Evolutionary conservation across 2,113 vertebrate species (phyloP).

Genomic region (Crotalus helleri): DNA sequence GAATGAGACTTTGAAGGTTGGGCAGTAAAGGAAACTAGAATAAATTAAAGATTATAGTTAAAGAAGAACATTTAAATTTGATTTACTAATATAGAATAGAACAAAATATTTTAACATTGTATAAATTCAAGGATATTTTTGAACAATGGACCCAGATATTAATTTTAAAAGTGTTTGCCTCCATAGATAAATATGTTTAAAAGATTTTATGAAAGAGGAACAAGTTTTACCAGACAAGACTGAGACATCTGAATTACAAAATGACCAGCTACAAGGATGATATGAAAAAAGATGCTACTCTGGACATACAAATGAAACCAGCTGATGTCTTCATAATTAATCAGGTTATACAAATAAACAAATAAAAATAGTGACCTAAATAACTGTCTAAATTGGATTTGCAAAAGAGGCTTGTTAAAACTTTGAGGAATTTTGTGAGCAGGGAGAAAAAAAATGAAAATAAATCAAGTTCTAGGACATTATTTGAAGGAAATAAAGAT

Average conservation of each 20-base stretch:
- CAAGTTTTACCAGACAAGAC: not conserved
- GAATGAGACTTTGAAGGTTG: not conserved
- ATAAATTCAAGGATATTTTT: not conserved
- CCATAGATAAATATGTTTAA: not conserved
- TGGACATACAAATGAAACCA: not conserved
- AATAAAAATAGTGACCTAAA: too few relatives aligned
- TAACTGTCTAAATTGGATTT: too few relatives aligned
- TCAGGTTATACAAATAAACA: too few relatives aligned
- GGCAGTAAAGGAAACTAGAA: not conserved
- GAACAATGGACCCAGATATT: not conserved
- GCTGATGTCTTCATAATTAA: not conserved
- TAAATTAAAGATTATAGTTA: not conserved
- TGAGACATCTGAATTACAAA: not conserved
- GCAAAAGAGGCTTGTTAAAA: not conserved
- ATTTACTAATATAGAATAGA: not conserved
- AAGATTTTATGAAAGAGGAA: not conserved
- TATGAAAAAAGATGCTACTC: not conserved
- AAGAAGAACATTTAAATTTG: not conserved
- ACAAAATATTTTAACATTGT: not conserved
- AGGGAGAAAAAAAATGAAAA: too few relatives aligned
- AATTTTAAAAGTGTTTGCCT: not conserved
- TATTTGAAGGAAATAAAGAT: too few relatives aligned
- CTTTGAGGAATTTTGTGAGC: not conserved
- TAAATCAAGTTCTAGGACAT: too few relatives aligned
- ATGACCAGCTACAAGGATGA: not conserved